Base-by-base conservation (phyloP, 2,888 invertebrate species). In the Listrodromus nycthemerus region DNA sequence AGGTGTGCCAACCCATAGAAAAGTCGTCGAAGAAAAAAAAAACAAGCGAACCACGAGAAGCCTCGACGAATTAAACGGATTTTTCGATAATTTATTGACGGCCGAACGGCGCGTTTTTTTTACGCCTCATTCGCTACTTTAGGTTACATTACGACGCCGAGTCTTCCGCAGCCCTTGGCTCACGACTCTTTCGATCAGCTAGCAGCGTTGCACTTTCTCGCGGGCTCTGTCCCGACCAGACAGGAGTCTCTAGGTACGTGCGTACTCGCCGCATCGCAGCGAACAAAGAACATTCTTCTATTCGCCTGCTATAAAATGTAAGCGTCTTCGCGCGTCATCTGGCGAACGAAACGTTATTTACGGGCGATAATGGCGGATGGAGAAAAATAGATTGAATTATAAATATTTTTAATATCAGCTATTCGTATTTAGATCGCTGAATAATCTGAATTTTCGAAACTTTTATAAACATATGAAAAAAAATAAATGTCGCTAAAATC, bases 261-360 rank as follows among this genome's bases (percentile, higher is more conserved):
- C 74, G 37, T 69, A 63, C 74, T 77, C 52, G 50, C 66, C 30
- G 19, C 77, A 41, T 75, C 83, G 63, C 84, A 80, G 75, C 83
- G 84, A 86, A 91, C 91, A 91, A 91, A 91, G 91, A 90, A 88
- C 89, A 90, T 90, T 89, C 89, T 86, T 87, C 82, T 45, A 66
- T 65, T 73, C 58, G 27, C 21, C 7, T 80, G 21, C 13, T 13
- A 71, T 71, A 37, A 37, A 76, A 69, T 33, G 16, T 58, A n/a
- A 67, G 27, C 24, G 67, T 65, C 52, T 27, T 45, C 55, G 65
- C 33, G 13, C 41, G 48, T 33, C 66, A 7, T 63, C 30, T 48
- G 52, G 33, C 50, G 45, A 76, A 0, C 8, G 21, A 41, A 30
- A 55, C n/a, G 58, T 30, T 30, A 8, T 30, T 6, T 30, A 10